Evolutionary conservation across 2,113 vertebrate species (phyloP).

Genomic region (Trematomus loennbergii): DNA sequence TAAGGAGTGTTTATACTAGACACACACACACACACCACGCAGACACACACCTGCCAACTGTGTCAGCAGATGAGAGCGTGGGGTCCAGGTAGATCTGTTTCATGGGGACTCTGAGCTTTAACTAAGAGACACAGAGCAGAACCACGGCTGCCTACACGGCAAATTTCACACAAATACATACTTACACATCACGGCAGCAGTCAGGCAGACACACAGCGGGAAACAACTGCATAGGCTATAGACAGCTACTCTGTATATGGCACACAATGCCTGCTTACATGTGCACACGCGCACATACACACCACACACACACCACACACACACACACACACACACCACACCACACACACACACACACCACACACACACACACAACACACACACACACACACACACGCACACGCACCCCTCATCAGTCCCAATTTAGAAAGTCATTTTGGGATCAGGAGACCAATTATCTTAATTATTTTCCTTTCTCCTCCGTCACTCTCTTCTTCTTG

Average conservation of each 20-base stretch:
- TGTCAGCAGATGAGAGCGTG: constrained; percentile 36
- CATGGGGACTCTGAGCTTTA: constrained; percentile 9
- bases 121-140: constrained; percentile 23
- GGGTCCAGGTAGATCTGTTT: constrained; percentile 43
- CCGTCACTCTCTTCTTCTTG: constrained; percentile 61
- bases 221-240: constrained; percentile 42
- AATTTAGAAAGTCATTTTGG: constrained; percentile 80
- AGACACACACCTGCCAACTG: constrained; percentile 9
- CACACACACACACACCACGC: constrained; percentile 5
- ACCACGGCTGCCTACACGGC: constrained; percentile 36
- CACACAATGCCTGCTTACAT: constrained; percentile 36
- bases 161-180: constrained; percentile 52
- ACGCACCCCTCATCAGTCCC: constrained; percentile 50
- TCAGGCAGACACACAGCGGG: constrained; percentile 23
- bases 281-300: too few species aligned
- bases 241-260: constrained; percentile 14
- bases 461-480: constrained; percentile 80
- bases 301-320: too few species aligned
- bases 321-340: not conserved
- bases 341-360: constrained; percentile 17
- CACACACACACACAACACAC: constrained; percentile 40
- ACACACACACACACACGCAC: not conserved
- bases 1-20: not conserved
- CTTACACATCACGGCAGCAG: constrained; percentile 27
- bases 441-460: constrained; percentile 85